Percentiles rank a stretch among this genome's conserved stretches.
These are phyloP conservation scores for Lates japonicus DNA, from an alignment of 2,797 vertebrate species.

Conservation along the genomic window DNA sequence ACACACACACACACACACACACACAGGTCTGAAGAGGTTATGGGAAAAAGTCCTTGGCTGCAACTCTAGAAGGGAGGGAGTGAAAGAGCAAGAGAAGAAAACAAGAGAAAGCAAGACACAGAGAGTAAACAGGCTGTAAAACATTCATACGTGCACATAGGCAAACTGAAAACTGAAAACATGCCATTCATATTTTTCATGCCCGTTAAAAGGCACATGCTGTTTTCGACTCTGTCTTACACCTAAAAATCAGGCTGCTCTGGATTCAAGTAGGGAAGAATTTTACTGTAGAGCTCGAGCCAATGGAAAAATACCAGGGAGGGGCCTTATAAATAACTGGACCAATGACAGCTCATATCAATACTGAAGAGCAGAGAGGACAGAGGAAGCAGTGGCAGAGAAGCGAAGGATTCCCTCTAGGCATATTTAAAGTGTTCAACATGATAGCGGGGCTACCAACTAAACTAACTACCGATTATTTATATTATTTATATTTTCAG, in stretches of 20 bases:
- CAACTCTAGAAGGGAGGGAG: slow-evolving; percentile 31
- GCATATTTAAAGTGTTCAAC: background rate
- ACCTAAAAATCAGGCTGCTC: slow-evolving; percentile 34
- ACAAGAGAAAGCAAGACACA: slow-evolving; percentile 29
- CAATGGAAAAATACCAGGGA: slow-evolving; percentile 67
- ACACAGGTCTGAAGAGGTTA: slow-evolving; percentile 72
- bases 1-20: slow-evolving; percentile 62
- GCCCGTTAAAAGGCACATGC: slow-evolving; percentile 9
- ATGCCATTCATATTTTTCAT: slow-evolving; percentile 16
- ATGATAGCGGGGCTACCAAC: background rate
- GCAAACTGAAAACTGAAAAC: slow-evolving; percentile 8
- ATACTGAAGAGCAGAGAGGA: slow-evolving; percentile 50
- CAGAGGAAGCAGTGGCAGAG: slow-evolving; percentile 14
- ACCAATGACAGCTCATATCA: slow-evolving; percentile 66
- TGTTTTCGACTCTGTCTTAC: slow-evolving; percentile 8
- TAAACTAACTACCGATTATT: background rate
- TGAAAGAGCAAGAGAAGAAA: slow-evolving; percentile 38
- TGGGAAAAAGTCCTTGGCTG: slow-evolving; percentile 72
- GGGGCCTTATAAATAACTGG: slow-evolving; percentile 69
- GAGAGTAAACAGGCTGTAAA: slow-evolving; percentile 15
- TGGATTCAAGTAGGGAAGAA: slow-evolving; percentile 40
- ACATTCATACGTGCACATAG: slow-evolving; percentile 19
- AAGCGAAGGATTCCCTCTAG: slow-evolving; percentile 2
- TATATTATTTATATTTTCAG: no score
- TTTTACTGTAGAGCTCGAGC: slow-evolving; percentile 30